Evolutionary conservation across 1,140 invertebrate genomes (phyloP).

Genomic region (Drosophila tani): DNA sequence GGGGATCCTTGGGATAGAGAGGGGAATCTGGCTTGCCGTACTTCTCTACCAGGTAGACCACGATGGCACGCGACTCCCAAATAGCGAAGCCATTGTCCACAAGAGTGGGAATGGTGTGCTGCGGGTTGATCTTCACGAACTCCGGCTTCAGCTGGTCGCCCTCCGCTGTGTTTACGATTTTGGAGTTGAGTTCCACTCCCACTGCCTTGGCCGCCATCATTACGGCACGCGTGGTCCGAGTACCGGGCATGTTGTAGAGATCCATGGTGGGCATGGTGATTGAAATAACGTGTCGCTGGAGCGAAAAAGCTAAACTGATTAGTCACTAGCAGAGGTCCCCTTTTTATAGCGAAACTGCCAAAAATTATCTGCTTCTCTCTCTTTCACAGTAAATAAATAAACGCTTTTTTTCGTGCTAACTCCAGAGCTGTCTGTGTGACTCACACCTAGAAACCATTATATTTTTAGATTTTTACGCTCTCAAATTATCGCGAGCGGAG

Average conservation of each 20-base stretch:
- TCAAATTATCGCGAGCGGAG: no score
- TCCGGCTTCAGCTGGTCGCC: constrained; percentile 90
- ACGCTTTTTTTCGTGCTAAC: no score
- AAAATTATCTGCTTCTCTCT: no score
- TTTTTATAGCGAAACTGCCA: constrained; percentile 18
- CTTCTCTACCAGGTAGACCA: constrained; percentile 88
- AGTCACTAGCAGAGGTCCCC: neutral
- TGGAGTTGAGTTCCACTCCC: constrained; percentile 90
- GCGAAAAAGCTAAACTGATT: constrained; percentile 40
- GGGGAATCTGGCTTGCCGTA: constrained; percentile 88
- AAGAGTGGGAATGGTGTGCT: constrained; percentile 88
- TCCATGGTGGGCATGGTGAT: constrained; percentile 51
- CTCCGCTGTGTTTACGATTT: constrained; percentile 87
- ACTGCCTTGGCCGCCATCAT: constrained; percentile 89
- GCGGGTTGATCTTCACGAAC: constrained; percentile 87
- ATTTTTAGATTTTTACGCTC: no score
- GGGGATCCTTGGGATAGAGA: constrained; percentile 89
- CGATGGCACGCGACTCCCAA: constrained; percentile 90
- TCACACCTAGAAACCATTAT: no score
- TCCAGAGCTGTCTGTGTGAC: no score
- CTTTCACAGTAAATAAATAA: no score
- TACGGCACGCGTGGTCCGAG: constrained; percentile 89
- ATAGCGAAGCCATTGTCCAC: constrained; percentile 88
- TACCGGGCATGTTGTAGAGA: constrained; percentile 89
- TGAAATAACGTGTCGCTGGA: neutral